Evolutionary conservation across 2,113 vertebrate genomes (phyloP).

Genomic region (Mormyrus iriodes): DNA sequence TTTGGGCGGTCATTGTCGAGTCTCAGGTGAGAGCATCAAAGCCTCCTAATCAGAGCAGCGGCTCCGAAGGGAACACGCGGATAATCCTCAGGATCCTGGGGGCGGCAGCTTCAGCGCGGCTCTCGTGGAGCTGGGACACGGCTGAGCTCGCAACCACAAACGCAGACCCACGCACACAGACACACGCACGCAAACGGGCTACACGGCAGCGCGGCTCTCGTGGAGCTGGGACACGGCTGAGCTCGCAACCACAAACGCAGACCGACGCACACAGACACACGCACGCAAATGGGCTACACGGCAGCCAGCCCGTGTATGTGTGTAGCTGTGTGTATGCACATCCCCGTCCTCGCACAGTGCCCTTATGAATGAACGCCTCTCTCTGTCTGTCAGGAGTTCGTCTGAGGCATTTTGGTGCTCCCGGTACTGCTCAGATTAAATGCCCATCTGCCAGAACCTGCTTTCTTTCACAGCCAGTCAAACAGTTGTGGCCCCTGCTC

Average conservation of each 20-base stretch:
- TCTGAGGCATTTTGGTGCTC: neutral
- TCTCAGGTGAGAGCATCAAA: conserved; percentile 38
- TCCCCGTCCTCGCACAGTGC: neutral
- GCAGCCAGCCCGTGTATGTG: neutral
- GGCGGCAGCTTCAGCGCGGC: conserved; percentile 1
- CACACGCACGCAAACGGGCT: neutral
- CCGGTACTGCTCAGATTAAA: neutral
- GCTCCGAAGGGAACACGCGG: conserved; percentile 17
- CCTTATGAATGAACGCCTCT: neutral
- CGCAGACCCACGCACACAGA: neutral
- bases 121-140: conserved; percentile 23
- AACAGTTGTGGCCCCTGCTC: neutral
- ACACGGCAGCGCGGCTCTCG: conserved; percentile 8
- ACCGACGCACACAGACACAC: neutral
- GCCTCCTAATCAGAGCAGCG: conserved; percentile 30
- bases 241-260: neutral
- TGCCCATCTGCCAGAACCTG: neutral
- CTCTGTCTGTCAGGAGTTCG: neutral
- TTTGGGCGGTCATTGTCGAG: neutral
- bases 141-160: conserved; percentile 24
- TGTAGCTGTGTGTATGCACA: neutral
- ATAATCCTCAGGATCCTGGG: conserved; percentile 15
- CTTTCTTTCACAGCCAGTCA: neutral
- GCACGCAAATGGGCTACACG: neutral
- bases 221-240: conserved; percentile 29